Conservation (phyloP, 2,797 vertebrate genomes). For the Manis pentadactyla region DNA sequence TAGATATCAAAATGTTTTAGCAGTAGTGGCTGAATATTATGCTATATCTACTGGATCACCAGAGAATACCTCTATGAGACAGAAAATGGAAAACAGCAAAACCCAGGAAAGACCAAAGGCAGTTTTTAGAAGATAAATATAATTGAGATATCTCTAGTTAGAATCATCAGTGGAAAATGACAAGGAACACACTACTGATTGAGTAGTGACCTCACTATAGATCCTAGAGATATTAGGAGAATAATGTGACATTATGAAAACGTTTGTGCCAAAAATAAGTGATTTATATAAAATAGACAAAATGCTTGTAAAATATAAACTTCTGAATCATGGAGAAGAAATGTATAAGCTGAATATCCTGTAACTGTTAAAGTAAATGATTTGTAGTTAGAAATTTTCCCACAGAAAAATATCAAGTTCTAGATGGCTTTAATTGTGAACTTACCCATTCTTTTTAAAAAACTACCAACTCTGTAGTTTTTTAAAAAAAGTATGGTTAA, state of each 20-base stretch:
- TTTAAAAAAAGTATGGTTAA: no score
- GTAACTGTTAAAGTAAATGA: not conserved
- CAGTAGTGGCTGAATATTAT: not conserved
- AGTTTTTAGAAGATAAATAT: not conserved
- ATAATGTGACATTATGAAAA: not conserved
- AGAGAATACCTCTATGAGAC: not conserved
- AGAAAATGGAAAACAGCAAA: not conserved
- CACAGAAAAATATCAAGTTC: no score
- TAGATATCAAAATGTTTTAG: not conserved
- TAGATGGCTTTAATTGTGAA: not conserved
- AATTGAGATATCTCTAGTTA: not conserved
- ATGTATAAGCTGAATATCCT: not conserved
- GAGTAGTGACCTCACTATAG: not conserved
- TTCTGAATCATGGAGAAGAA: not conserved
- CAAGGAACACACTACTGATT: not conserved
- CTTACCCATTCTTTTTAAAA: not conserved
- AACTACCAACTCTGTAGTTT: no score
- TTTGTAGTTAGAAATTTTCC: not conserved
- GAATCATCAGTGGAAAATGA: not conserved
- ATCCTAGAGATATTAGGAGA: no score
- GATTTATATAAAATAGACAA: not conserved
- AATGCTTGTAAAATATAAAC: not conserved
- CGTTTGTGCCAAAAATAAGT: not conserved
- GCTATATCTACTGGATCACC: not conserved
- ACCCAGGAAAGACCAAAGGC: not conserved